Percentiles rank a stretch among this genome's conserved stretches.
phyloP scores from a whole-genome alignment of 2,113 vertebrate species.

The Tyrannus savana region DNA sequence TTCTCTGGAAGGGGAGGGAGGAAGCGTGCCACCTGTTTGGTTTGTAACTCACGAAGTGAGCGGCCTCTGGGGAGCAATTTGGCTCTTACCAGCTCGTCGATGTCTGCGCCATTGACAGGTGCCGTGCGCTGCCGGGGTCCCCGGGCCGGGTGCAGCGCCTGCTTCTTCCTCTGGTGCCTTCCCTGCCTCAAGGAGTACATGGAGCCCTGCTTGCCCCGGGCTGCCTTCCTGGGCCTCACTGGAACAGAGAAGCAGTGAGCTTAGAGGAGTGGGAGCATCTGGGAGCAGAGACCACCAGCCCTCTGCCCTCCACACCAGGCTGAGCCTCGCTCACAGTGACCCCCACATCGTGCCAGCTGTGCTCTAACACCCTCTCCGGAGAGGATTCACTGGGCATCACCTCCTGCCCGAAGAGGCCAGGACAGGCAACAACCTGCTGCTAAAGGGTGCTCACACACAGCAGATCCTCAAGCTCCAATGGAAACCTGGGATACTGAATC shows the following conservation, averaged over 20 bases:
- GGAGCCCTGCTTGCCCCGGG: conserved; percentile 76
- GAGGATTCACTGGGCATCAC: rapidly evolving
- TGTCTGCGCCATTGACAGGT: conserved; percentile 83
- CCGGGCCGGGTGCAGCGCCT: conserved; percentile 57
- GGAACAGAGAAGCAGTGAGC: not conserved
- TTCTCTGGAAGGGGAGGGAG: not conserved
- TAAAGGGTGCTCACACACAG: not conserved
- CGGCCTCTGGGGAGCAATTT: not conserved
- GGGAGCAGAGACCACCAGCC: not conserved
- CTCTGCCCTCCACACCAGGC: not conserved
- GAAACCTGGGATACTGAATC: not conserved
- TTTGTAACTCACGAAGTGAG: not conserved
- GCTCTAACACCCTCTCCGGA: not conserved
- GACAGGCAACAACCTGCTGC: not conserved
- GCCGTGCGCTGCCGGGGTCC: conserved; percentile 71
- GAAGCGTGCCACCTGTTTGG: not conserved
- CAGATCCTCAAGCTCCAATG: rapidly evolving
- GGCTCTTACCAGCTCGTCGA: conserved; percentile 91
- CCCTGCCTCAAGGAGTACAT: conserved; percentile 68
- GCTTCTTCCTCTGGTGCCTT: conserved; percentile 84
- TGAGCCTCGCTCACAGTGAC: not conserved
- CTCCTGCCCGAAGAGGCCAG: not conserved
- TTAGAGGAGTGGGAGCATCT: not conserved
- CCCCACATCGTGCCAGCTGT: not conserved
- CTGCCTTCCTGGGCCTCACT: conserved; percentile 89